Percentiles rank a stretch among this genome's conserved stretches.
Conservation (phyloP, 2,888 invertebrate species). For the Synergus japonicus region DNA sequence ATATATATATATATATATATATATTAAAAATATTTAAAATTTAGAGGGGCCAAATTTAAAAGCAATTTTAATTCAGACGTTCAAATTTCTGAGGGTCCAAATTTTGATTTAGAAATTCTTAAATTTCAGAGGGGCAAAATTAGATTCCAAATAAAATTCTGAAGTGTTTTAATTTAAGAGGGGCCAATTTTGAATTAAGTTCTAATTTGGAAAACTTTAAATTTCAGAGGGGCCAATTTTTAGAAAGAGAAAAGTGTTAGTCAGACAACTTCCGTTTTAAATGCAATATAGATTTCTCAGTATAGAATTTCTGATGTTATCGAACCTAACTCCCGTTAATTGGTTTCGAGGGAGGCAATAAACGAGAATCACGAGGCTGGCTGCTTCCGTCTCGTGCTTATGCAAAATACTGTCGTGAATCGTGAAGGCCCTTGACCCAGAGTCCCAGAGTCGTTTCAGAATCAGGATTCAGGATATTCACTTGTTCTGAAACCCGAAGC, state of each 20-base stretch:
- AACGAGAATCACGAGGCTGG: conserved; percentile 44
- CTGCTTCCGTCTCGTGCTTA: conserved; percentile 50
- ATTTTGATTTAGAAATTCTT: not conserved
- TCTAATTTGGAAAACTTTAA: not conserved
- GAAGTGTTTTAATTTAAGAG: too few species aligned
- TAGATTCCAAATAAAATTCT: too few species aligned
- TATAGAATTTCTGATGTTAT: conserved; percentile 43
- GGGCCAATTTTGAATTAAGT: not conserved
- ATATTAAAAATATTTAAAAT: not conserved
- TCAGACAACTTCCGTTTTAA: not conserved
- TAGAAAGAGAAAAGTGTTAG: not conserved
- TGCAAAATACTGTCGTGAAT: conserved; percentile 51
- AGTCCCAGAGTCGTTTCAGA: conserved; percentile 23
- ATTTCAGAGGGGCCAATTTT: not conserved
- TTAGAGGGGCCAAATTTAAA: not conserved
- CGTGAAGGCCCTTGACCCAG: conserved; percentile 42
- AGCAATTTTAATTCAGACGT: not conserved
- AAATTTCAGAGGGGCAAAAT: not conserved
- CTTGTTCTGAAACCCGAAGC: not conserved
- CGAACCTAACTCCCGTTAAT: conserved; percentile 48
- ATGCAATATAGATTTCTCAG: conserved; percentile 8
- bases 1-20: too few species aligned
- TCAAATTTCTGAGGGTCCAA: too few species aligned
- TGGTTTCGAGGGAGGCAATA: conserved; percentile 46
- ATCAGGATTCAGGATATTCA: conserved; percentile 26